Base-by-base conservation (phyloP, 2,888 invertebrate species). In the Steinernema carpocapsae region DNA sequence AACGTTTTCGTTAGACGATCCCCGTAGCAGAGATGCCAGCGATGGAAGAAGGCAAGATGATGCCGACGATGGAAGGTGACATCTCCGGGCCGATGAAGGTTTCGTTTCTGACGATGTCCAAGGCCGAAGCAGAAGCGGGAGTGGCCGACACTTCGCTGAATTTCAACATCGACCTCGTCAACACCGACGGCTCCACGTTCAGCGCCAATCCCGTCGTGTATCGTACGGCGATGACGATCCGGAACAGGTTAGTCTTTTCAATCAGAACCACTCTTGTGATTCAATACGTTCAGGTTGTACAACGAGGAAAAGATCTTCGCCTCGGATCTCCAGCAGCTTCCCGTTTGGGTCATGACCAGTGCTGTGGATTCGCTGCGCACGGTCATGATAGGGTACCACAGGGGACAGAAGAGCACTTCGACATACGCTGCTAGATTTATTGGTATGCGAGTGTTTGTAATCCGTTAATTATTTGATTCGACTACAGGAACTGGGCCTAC, bases 31-130 rank as follows among this genome's bases (percentile, higher is more conserved):
- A n/a, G n/a, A n/a, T n/a, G n/a, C n/a, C n/a, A 72, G n/a, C 19
- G 12, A 37, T 19, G 43, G 4, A 10, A 42, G 6, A 17, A 2
- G 12, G 3, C 70, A 70, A 29, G 29, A 29, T 29, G 29, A 24
- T 17, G 26, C 48, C 29, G 4, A 29, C 14, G 22, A 14, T 52
- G 46, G 19, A 74, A 70, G 74, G 74, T 2, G 37, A 37, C 37
- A 10, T 37, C 10, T 37, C 37, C 37, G 37, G 37, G 42, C 75
- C 75, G 0, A 73, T 77, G 19, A 45, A 72, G 45, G 76, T 77
- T 22, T 72, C 76, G 0, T 77, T 77, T 42, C 59, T 77, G 43
- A 75, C 77, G 19, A 73, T 77, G 22, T 70, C 76, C 19, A 77
- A 77, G 72, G 64, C 76, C 24, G 77, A 77, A 29, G 74, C 76